Percentiles rank a stretch among this genome's conserved stretches.
These are phyloP conservation scores for Tipula helvola DNA, from an alignment of 2,888 invertebrate species.

Conservation along the genomic window DNA sequence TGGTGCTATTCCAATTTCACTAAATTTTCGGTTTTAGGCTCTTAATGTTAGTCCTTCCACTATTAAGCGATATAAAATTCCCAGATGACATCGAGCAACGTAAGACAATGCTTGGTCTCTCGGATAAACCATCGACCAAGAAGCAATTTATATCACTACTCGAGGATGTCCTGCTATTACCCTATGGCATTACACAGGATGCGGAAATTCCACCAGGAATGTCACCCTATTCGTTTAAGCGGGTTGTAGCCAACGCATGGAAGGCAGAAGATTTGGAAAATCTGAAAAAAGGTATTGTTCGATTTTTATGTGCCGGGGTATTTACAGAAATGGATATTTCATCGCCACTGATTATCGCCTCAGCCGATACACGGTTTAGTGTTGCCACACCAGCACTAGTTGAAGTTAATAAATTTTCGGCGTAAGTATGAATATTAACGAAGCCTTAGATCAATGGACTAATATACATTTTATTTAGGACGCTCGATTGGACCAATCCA, in stretches of 20 bases:
- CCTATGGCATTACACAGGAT: constrained; percentile 49
- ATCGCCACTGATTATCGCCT: constrained; percentile 68
- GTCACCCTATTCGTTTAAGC: constrained; percentile 61
- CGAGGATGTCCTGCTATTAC: constrained; percentile 70
- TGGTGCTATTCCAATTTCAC: background rate
- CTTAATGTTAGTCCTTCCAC: constrained; percentile 65
- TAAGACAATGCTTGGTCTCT: constrained; percentile 51
- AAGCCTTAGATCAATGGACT: background rate
- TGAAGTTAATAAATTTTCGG: constrained; percentile 65
- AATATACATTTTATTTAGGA: constrained; percentile 34
- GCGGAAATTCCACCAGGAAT: constrained; percentile 57
- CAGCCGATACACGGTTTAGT: constrained; percentile 78
- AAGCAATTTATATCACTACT: constrained; percentile 54
- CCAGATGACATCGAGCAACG: constrained; percentile 48
- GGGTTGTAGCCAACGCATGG: constrained; percentile 58
- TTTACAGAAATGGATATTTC: constrained; percentile 63
- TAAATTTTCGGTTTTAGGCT: constrained; percentile 43
- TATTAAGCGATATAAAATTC: constrained; percentile 55
- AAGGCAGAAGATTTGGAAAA: constrained; percentile 73
- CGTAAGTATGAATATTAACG: constrained; percentile 33
- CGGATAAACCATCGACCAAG: constrained; percentile 49
- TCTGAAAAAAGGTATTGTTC: constrained; percentile 66
- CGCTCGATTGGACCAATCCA: constrained; percentile 64
- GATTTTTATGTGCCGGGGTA: constrained; percentile 67
- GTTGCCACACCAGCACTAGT: constrained; percentile 80